Percentiles rank a stretch among this genome's conserved stretches.
Conservation (phyloP, 2,888 invertebrate species). For the Acanthoscelides obtectus region DNA sequence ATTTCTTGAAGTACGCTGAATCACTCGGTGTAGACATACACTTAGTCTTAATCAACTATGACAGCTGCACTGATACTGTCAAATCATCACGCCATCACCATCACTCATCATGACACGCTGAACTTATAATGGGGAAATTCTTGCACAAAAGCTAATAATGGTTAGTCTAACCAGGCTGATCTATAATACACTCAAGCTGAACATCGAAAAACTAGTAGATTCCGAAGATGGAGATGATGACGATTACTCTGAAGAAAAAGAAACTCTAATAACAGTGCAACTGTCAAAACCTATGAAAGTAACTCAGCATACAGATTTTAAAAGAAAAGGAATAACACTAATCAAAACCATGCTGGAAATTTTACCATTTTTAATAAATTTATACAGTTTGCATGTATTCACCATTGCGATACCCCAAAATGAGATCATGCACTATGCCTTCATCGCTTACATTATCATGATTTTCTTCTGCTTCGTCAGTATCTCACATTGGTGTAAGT, state of each 20-base stretch:
- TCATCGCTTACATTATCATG: not conserved
- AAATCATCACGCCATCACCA: not conserved
- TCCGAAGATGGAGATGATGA: not conserved
- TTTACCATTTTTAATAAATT: not conserved
- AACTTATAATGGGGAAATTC: not conserved
- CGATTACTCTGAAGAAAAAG: not conserved
- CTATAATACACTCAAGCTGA: not conserved
- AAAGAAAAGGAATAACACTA: not conserved
- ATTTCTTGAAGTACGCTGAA: too few relatives aligned
- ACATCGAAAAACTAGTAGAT: not conserved
- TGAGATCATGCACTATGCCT: not conserved
- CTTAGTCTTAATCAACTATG: too few relatives aligned
- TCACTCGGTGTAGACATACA: too few relatives aligned
- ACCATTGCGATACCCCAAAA: not conserved
- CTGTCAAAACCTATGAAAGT: not conserved
- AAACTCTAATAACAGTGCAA: not conserved
- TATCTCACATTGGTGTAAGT: not conserved
- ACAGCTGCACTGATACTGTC: not conserved
- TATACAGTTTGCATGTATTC: not conserved
- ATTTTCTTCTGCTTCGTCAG: not conserved
- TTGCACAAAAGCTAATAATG: not conserved
- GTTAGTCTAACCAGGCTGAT: not conserved
- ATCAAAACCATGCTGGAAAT: not conserved
- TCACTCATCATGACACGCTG: not conserved
- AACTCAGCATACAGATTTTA: not conserved